Conservation (phyloP, 92 coral and sea anemone genomes). For the Porites evermanni region DNA sequence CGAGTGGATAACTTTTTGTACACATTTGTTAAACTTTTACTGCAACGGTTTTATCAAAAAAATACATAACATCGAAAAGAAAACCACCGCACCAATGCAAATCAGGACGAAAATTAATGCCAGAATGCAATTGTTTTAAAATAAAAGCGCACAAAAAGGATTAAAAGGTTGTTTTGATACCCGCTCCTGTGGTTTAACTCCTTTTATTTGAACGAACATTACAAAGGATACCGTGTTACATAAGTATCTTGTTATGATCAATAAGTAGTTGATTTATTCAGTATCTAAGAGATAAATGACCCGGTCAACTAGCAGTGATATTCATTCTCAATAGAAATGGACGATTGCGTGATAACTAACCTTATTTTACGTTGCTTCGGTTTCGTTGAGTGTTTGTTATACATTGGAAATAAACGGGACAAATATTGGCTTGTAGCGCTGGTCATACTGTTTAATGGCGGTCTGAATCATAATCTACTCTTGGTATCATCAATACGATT, state of each 20-base stretch:
- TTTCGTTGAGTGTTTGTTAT: neutral
- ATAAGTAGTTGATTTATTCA: constrained; percentile 26
- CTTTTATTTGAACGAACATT: constrained; percentile 35
- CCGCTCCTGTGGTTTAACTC: constrained; percentile 21
- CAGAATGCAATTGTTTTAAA: constrained; percentile 22
- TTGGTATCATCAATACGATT: neutral
- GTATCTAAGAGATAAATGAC: constrained; percentile 32
- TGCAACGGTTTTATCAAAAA: neutral
- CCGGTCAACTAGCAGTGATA: neutral
- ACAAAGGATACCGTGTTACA: constrained; percentile 33
- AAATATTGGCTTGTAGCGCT: neutral
- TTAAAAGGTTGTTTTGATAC: constrained; percentile 25
- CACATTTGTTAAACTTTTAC: neutral
- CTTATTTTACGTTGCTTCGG: constrained; percentile 12
- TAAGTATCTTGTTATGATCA: constrained; percentile 28
- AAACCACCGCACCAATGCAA: neutral
- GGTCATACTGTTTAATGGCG: neutral
- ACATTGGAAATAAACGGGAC: neutral
- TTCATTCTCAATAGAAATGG: neutral
- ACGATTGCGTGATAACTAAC: neutral
- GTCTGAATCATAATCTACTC: neutral
- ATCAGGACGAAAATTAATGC: neutral
- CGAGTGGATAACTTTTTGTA: neutral
- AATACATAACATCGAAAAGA: too few species aligned
- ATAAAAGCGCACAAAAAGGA: constrained; percentile 8